Evolutionary conservation across 2,888 invertebrate species (phyloP), one percentile per base, ranked within the genome.

Genomic region (Nasonovia ribisnigri): DNA sequence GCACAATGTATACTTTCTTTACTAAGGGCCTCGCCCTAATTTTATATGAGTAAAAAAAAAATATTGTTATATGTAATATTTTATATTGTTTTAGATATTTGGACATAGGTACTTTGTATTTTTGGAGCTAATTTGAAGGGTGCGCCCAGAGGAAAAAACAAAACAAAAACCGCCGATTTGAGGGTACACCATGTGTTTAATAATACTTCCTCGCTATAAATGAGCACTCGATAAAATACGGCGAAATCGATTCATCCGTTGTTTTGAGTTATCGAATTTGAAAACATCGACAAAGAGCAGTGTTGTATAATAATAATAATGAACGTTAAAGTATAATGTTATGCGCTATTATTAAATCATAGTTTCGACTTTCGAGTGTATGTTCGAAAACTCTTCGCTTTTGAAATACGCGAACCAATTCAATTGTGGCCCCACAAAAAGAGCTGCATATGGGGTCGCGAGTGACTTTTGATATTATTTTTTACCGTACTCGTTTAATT

Each of bases 41-140:
- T 26, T 57, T 36, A 36, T 36, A n/a, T 67, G 2, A 5, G 16
- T n/a, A 11, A 67, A 67, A 60, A 2, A 2, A 67, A 67, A 67
- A 67, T 67, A 67, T 36, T 67, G 16, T 67, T 67, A 36, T n/a
- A n/a, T n/a, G n/a, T n/a, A n/a, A n/a, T n/a, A n/a, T n/a, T n/a
- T n/a, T n/a, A n/a, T 36, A n/a, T 67, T 36, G 67, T 67, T 67
- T 67, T 67, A 67, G n/a, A 67, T 67, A 67, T 67, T 67, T 36
- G 36, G 5, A 20, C 36, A 8, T 36, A n/a, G n/a, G n/a, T n/a
- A 36, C 77, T 6, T 3, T 0, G 16, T 77, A 77, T 24, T 77
- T 77, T 77, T 1, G 77, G 77, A 77, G 86, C 86, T 86, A 86
- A 46, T 86, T 86, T 46, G 86, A n/a, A 86, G 86, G 86, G 86